Conservation (phyloP, 2,113 vertebrate genomes). For the Pelodiscus sinensis region DNA sequence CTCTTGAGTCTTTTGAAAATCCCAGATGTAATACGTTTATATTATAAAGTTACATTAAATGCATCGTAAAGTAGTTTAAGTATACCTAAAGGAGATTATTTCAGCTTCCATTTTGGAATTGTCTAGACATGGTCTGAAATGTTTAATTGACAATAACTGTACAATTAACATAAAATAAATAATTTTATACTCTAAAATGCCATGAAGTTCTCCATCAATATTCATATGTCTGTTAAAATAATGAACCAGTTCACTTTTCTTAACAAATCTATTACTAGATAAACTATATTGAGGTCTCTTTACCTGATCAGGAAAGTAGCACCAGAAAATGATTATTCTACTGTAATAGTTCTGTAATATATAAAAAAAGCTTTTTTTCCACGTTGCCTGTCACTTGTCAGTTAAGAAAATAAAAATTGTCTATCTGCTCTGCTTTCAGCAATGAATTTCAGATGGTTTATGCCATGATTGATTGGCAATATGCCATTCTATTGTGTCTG, state of each 20-base stretch:
- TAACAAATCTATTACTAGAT: not conserved
- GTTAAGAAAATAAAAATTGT: not conserved
- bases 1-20: not conserved
- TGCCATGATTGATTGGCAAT: not conserved
- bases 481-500: not conserved
- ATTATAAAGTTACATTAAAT: not conserved
- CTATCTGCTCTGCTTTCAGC: not conserved
- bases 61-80: not conserved
- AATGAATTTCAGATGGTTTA: constrained; percentile 13
- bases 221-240: not conserved
- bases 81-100: not conserved
- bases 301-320: rapidly evolving
- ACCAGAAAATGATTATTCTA: not conserved
- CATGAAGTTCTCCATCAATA: not conserved
- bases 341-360: rapidly evolving
- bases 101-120: not conserved
- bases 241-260: not conserved
- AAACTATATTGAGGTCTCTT: not conserved
- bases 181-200: not conserved
- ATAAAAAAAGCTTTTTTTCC: not conserved
- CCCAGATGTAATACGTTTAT: not conserved
- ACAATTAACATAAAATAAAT: not conserved
- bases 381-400: not conserved
- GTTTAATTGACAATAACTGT: not conserved
- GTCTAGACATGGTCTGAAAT: not conserved